A percentile compares a stretch with the other conserved stretches of the same genome.
These are phyloP conservation scores for Tragelaphus eurycerus DNA, from an alignment of 2,797 vertebrate genomes.

Conservation along the genomic window DNA sequence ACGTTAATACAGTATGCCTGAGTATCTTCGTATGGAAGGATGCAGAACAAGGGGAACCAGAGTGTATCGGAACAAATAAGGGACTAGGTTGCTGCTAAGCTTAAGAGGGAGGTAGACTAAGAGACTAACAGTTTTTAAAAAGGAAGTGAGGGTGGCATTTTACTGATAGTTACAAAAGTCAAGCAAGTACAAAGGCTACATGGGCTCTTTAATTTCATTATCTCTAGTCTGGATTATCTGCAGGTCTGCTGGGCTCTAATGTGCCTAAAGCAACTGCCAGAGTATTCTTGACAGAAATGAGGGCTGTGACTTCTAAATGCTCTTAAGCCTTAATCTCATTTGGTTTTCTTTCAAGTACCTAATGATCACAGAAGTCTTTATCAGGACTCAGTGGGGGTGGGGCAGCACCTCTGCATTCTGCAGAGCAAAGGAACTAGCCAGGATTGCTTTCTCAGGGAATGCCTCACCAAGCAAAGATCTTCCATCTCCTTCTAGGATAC, in stretches of 20 bases:
- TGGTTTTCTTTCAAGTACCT: conserved; percentile 58
- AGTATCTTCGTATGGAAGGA: background rate
- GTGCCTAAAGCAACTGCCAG: background rate
- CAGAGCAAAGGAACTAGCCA: background rate
- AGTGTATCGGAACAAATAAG: background rate
- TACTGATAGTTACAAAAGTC: background rate
- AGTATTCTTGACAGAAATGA: background rate
- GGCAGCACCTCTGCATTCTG: background rate
- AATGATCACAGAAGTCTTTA: conserved; percentile 53
- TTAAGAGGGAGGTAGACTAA: background rate
- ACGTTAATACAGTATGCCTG: background rate
- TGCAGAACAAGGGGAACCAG: background rate
- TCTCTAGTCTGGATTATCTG: conserved; percentile 36
- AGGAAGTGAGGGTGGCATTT: background rate
- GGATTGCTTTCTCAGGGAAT: background rate
- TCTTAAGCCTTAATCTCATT: conserved; percentile 62
- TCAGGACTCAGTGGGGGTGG: background rate
- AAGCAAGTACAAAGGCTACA: background rate
- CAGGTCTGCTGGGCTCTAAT: background rate
- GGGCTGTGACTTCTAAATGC: conserved; percentile 17
- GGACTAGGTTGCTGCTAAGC: background rate
- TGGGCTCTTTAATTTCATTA: background rate
- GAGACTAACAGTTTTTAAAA: background rate
- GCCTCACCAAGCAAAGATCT: background rate
- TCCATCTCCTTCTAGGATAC: background rate